Evolutionary conservation across 2,888 invertebrate species (phyloP).

Genomic region (Platycnemis pennipes): DNA sequence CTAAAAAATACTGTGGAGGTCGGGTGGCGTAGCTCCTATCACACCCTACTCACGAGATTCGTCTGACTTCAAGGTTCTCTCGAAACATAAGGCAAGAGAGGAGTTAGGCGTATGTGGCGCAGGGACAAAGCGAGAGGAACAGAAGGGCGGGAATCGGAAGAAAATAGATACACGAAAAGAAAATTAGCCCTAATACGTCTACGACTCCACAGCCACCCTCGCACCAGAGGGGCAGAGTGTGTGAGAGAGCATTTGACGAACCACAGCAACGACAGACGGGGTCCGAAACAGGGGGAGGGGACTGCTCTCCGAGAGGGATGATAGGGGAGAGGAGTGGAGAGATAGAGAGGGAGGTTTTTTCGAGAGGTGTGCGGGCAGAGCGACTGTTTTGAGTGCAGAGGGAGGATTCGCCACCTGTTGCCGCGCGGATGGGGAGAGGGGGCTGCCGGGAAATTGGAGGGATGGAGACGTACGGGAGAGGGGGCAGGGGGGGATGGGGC

Average conservation of each 20-base stretch:
- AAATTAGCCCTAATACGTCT: neutral
- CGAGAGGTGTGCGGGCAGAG: neutral
- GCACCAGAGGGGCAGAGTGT: neutral
- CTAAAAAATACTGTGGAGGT: too few relatives aligned
- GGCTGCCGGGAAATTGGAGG: neutral
- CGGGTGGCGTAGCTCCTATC: too few relatives aligned
- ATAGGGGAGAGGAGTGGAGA: neutral
- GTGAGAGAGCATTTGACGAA: neutral
- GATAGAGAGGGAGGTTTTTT: neutral
- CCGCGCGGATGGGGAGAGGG: conserved; percentile 2
- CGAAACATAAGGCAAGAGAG: too few relatives aligned
- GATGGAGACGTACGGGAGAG: neutral
- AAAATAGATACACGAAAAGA: neutral
- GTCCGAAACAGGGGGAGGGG: neutral
- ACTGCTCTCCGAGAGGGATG: neutral
- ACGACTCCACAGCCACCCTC: neutral
- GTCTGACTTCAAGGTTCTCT: too few relatives aligned
- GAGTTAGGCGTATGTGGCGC: neutral
- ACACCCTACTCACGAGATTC: too few relatives aligned
- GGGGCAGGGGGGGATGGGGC: neutral
- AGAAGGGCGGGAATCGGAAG: neutral
- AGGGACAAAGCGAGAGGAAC: neutral
- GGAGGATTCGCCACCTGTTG: conserved; percentile 53
- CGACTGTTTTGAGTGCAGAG: neutral
- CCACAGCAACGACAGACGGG: neutral